Conservation (phyloP, 1,140 invertebrate species). For the Mamestra configurata region DNA sequence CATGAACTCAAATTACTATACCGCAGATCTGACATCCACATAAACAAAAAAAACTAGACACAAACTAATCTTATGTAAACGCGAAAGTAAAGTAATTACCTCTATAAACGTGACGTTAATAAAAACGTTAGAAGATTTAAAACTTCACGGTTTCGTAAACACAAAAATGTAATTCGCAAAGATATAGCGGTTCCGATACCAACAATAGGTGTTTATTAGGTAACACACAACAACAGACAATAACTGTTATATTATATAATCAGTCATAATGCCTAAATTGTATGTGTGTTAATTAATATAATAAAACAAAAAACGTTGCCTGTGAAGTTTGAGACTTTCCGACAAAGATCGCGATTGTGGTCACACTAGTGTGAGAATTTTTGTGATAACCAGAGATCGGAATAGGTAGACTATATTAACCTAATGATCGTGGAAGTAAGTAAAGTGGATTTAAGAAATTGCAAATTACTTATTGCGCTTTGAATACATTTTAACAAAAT, state of each 20-base stretch:
- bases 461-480: too few species aligned
- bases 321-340: conserved; percentile 13
- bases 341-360: conserved; percentile 12
- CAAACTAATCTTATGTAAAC: conserved; percentile 31
- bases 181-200: background rate
- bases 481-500: too few species aligned
- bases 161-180: conserved; percentile 23
- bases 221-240: background rate
- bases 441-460: too few species aligned
- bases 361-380: conserved; percentile 12
- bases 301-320: conserved; percentile 6
- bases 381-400: too few species aligned
- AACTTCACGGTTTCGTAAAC: conserved; percentile 41
- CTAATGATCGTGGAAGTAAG: too few species aligned
- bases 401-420: too few species aligned
- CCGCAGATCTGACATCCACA: background rate
- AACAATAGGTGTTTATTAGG: conserved; percentile 37
- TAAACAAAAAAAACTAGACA: conserved; percentile 5
- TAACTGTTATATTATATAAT: background rate
- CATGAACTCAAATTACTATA: background rate
- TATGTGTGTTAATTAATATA: conserved; percentile 12
- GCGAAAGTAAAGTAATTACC: conserved; percentile 45
- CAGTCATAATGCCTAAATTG: conserved; percentile 13
- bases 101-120: conserved; percentile 16
- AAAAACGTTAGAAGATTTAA: conserved; percentile 42